A percentile compares a stretch with the other conserved stretches of the same genome.
Evolutionary conservation across 92 coral and sea anemone genomes (phyloP).

Genomic region (Porites lobata): DNA sequence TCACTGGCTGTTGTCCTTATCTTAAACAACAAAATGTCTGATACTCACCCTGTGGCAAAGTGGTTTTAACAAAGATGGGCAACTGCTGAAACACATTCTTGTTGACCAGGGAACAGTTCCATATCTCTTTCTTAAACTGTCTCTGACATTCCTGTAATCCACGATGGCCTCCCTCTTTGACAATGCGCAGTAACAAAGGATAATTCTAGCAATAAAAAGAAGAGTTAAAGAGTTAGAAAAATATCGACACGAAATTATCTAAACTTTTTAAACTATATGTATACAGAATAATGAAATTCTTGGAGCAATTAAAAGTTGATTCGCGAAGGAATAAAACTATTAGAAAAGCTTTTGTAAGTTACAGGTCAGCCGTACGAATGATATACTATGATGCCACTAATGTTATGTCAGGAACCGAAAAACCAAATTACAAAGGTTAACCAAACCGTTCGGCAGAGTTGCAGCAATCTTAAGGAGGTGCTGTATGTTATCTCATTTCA

Average conservation of each 20-base stretch:
- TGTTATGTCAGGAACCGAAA: no score
- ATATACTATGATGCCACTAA: no score
- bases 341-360: background rate
- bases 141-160: constrained; percentile 19
- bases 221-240: background rate
- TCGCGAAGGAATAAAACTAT: background rate
- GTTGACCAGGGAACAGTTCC: constrained; percentile 20
- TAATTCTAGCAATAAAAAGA: background rate
- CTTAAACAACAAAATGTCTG: no score
- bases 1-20: no score
- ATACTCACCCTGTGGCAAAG: constrained; percentile 12
- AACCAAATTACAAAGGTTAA: no score
- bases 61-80: constrained; percentile 24
- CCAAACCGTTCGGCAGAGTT: no score
- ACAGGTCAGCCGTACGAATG: no score
- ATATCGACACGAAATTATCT: background rate
- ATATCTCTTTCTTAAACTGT: constrained; percentile 21
- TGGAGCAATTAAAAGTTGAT: no score
- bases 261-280: no score
- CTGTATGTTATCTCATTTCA: no score
- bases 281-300: no score
- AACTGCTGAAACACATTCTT: background rate
- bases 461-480: no score
- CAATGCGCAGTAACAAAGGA: background rate
- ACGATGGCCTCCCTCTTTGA: constrained; percentile 18